phyloP scores from a whole-genome alignment of 2,113 vertebrate species.

The Pluvianellus socialis region DNA sequence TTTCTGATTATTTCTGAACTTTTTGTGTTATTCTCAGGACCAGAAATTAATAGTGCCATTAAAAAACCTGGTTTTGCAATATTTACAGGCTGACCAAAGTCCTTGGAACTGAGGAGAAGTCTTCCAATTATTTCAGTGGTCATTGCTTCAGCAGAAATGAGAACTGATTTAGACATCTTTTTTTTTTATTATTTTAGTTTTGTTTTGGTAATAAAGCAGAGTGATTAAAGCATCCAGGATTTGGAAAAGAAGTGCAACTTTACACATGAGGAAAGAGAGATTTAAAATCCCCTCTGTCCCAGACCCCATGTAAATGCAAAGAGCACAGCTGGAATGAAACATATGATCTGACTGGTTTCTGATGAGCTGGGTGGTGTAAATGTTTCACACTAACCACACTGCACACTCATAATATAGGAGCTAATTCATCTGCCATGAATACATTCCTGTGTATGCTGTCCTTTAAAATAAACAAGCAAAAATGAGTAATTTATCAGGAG shows the following conservation, averaged over 20 bases:
- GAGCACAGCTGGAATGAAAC: constrained; percentile 43
- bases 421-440: constrained; percentile 69
- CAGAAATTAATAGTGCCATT: not conserved
- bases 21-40: not conserved
- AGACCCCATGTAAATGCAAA: not conserved
- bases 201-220: not conserved
- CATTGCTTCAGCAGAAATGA: not conserved
- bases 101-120: not conserved
- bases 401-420: constrained; percentile 43
- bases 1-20: not conserved
- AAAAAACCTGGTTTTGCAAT: not conserved
- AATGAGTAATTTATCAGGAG: constrained; percentile 52
- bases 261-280: not conserved
- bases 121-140: not conserved
- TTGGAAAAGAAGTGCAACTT: not conserved
- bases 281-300: not conserved
- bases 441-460: constrained; percentile 40
- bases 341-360: constrained; percentile 49
- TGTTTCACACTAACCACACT: constrained; percentile 36
- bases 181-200: too few relatives aligned
- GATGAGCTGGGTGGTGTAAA: constrained; percentile 43
- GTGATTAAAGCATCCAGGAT: not conserved
- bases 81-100: not conserved
- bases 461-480: constrained; percentile 60
- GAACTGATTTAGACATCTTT: not conserved